Conservation (phyloP, 1,140 invertebrate species). For the Zaprionus kolodkinae region DNA sequence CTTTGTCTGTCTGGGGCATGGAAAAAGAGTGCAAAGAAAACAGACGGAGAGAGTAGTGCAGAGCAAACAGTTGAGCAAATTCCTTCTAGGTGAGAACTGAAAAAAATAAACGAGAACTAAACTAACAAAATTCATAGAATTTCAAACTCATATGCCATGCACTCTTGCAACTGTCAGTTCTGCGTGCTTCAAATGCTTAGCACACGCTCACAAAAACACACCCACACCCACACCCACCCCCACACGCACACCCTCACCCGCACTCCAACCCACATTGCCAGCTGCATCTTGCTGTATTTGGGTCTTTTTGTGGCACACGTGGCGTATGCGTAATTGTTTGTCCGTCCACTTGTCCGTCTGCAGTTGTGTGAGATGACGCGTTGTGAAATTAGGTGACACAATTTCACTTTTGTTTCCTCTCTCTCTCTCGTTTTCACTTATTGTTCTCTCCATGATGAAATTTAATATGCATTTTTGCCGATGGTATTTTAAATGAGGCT, state of each 20-base stretch:
- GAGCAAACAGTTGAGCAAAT: conserved; percentile 13
- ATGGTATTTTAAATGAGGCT: conserved; percentile 71
- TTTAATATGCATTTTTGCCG: conserved; percentile 67
- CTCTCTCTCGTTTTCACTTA: conserved; percentile 12
- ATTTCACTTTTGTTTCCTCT: conserved; percentile 49
- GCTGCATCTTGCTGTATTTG: conserved; percentile 5
- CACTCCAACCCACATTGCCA: not conserved
- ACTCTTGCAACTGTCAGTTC: conserved; percentile 28
- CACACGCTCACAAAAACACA: conserved; percentile 1
- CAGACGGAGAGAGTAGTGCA: conserved; percentile 1
- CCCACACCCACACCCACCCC: not conserved
- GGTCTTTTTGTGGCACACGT: conserved; percentile 9
- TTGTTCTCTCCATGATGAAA: conserved; percentile 27
- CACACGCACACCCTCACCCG: not conserved
- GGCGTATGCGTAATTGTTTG: conserved; percentile 45
- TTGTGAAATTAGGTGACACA: conserved; percentile 78
- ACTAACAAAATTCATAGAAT: conserved; percentile 32
- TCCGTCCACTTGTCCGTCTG: conserved; percentile 38
- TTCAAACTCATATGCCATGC: conserved; percentile 55
- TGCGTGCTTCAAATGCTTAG: conserved; percentile 43
- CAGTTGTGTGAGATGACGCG: conserved; percentile 63
- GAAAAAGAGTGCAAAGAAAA: conserved; percentile 4
- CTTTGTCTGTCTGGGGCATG: not conserved
- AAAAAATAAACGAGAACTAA: conserved; percentile 18
- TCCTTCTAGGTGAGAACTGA: conserved; percentile 38